Percentiles rank a stretch among this genome's conserved stretches.
phyloP scores from a whole-genome alignment of 1,140 invertebrate species.

The Drosophila malerkotliana region DNA sequence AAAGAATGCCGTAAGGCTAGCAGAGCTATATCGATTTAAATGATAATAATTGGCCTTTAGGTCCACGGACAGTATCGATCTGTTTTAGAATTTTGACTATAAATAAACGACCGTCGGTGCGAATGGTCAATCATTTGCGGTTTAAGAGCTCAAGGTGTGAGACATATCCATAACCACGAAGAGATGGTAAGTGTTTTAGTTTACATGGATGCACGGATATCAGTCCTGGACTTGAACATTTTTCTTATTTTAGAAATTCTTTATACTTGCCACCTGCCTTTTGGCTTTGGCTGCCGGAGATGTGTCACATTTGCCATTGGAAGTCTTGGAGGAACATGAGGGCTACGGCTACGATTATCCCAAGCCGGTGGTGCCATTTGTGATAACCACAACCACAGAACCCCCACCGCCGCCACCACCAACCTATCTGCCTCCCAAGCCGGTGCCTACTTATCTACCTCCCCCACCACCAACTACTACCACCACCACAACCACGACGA shows the following conservation, averaged over 20 bases:
- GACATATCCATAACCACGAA: conserved; percentile 37
- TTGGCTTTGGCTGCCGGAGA: conserved; percentile 63
- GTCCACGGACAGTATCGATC: conserved; percentile 66
- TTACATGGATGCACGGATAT: neutral
- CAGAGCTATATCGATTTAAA: conserved; percentile 72
- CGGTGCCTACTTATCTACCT: conserved; percentile 52
- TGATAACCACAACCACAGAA: conserved; percentile 53
- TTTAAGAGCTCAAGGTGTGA: conserved; percentile 72
- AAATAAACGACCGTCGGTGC: conserved; percentile 63
- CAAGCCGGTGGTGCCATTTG: conserved; percentile 64
- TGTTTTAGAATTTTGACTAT: conserved; percentile 78
- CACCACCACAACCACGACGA: conserved; percentile 34
- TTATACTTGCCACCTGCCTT: conserved; percentile 52
- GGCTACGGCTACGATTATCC: conserved; percentile 73
- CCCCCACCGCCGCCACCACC: conserved; percentile 57
- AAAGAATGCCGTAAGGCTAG: conserved; percentile 52
- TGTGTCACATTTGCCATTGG: conserved; percentile 69
- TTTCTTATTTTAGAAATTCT: conserved; percentile 43
- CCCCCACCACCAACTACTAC: conserved; percentile 45
- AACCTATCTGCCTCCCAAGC: conserved; percentile 62
- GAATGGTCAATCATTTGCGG: conserved; percentile 66
- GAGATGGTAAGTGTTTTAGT: conserved; percentile 56
- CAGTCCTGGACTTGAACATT: neutral
- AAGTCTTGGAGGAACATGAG: conserved; percentile 42
- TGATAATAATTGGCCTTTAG: conserved; percentile 81